Evolutionary conservation across 64 coral and sea anemone species (phyloP).

Genomic region (Montipora foliosa): DNA sequence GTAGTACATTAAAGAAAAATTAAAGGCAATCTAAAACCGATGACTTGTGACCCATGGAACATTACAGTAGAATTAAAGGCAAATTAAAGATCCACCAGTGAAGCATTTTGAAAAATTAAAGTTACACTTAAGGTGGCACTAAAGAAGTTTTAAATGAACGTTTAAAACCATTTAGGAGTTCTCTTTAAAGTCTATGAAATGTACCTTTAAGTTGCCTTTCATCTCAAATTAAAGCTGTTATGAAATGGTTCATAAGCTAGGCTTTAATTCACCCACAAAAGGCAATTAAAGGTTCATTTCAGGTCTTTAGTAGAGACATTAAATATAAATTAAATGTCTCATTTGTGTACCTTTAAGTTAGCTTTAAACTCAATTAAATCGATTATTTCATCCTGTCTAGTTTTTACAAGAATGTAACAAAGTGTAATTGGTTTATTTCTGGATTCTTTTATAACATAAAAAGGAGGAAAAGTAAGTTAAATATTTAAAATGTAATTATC

Average conservation of each 20-base stretch:
- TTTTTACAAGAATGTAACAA: too few relatives aligned
- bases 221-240: constrained; percentile 11
- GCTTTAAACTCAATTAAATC: not conserved
- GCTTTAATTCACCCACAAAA: constrained; percentile 18
- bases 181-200: constrained; percentile 24
- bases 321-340: constrained; percentile 15
- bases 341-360: constrained; percentile 16
- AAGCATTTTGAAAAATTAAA: not conserved
- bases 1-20: not conserved
- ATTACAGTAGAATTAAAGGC: not conserved
- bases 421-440: too few relatives aligned
- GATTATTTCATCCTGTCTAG: not conserved
- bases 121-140: constrained; percentile 14
- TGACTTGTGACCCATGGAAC: not conserved
- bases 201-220: constrained; percentile 16
- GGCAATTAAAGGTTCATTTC: constrained; percentile 23
- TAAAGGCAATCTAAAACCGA: not conserved
- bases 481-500: too few relatives aligned
- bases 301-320: constrained; percentile 15
- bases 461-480: too few relatives aligned
- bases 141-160: not conserved
- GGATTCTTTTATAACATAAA: too few relatives aligned
- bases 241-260: constrained; percentile 18
- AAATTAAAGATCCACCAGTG: not conserved
- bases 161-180: not conserved